phyloP scores from a whole-genome alignment of 2,113 vertebrate species.

The Eurypyga helias region DNA sequence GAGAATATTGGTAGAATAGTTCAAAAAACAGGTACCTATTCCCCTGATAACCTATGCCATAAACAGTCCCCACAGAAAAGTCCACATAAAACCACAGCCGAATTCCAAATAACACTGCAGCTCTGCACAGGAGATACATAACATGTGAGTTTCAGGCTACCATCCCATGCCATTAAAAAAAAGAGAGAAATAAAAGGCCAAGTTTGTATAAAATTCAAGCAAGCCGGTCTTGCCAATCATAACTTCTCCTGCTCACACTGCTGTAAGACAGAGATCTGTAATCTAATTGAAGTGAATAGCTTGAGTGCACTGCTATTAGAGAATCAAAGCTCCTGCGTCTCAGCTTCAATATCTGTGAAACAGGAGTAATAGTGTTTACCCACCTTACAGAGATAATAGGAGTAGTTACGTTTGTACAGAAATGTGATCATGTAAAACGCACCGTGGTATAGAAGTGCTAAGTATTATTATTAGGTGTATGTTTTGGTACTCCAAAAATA shows the following conservation, averaged over 20 bases:
- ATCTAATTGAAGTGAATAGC: conserved; percentile 27
- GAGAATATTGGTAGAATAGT: background rate
- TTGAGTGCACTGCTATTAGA: conserved; percentile 12
- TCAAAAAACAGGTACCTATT: background rate
- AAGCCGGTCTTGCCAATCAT: background rate
- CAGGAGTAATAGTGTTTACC: conserved; percentile 37
- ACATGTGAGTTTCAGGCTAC: background rate
- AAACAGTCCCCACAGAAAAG: background rate
- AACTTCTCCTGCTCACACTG: background rate
- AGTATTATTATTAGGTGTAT: conserved; percentile 43
- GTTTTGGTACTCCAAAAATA: conserved; percentile 48
- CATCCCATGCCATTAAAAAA: rapidly evolving
- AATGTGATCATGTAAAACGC: conserved; percentile 15
- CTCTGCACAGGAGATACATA: rapidly evolving
- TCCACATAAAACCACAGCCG: background rate
- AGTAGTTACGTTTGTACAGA: background rate
- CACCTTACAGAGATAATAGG: conserved; percentile 34
- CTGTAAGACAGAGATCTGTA: background rate
- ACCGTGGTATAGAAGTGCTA: background rate
- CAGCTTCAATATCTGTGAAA: conserved; percentile 17
- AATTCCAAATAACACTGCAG: background rate
- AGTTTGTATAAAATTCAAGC: background rate
- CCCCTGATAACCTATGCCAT: background rate
- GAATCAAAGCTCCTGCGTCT: conserved; percentile 23
- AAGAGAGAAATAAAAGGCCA: background rate